These are phyloP conservation scores for Apotomis capreana DNA, from an alignment of 2,888 invertebrate species.

Conservation along the genomic window DNA sequence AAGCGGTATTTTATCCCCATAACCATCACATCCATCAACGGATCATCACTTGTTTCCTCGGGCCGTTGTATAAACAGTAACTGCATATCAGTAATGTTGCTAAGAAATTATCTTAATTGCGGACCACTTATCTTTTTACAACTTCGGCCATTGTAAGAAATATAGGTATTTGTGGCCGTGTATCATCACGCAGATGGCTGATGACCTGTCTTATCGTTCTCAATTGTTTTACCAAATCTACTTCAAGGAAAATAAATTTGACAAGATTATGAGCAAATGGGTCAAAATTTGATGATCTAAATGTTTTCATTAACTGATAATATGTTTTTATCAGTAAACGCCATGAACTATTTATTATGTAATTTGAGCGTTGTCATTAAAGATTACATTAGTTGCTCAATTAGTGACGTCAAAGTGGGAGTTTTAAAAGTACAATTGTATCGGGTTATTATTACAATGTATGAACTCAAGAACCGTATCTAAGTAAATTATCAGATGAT, in stretches of 20 bases:
- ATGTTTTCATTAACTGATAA: not conserved
- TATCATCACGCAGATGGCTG: constrained; percentile 5
- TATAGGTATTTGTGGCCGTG: not conserved
- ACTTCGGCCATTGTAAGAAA: not conserved
- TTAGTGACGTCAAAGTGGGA: no score
- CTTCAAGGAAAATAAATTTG: not conserved
- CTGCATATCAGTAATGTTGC: constrained; percentile 6
- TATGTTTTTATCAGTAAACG: not conserved
- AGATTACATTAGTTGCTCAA: no score
- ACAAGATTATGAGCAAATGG: not conserved
- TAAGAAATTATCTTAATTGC: constrained; percentile 1
- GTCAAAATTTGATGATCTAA: not conserved
- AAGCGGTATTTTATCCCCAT: not conserved
- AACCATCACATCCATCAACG: no score
- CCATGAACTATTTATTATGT: not conserved
- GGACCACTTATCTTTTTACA: not conserved
- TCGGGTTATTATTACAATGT: no score
- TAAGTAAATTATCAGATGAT: constrained; percentile 7
- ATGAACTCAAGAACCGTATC: constrained; percentile 10
- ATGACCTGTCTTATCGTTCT: constrained; percentile 6
- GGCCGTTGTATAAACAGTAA: not conserved
- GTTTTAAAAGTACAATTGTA: no score
- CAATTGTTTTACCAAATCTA: not conserved
- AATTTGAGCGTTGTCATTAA: not conserved
- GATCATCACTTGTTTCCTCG: not conserved